Conservation (phyloP, 1,140 invertebrate species). For the Leptinotarsa undecemlineata region DNA sequence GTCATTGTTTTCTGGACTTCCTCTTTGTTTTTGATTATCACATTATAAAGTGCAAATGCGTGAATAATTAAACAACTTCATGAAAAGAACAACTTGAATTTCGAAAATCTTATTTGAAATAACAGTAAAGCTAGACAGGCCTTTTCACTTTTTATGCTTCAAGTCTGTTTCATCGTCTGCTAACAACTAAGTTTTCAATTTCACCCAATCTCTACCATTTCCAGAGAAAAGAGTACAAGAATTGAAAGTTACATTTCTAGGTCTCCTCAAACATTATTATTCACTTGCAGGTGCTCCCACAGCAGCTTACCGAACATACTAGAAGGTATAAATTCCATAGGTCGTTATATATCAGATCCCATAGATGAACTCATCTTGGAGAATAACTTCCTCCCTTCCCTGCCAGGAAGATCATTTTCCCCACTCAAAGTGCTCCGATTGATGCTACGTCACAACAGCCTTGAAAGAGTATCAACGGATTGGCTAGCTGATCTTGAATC, state of each 20-base stretch:
- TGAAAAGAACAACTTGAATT: no score
- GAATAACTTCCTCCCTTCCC: slow-evolving; percentile 79
- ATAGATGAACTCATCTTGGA: slow-evolving; percentile 85
- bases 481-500: slow-evolving; percentile 79
- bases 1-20: no score
- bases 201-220: not conserved
- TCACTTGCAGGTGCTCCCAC: slow-evolving; percentile 75
- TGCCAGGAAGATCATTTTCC: slow-evolving; percentile 78
- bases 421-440: slow-evolving; percentile 73
- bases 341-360: slow-evolving; percentile 67
- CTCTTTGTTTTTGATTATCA: no score
- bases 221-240: no score
- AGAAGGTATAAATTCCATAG: slow-evolving; percentile 72
- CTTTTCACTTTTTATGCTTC: no score
- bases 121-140: no score
- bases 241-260: not conserved
- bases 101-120: no score
- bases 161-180: no score
- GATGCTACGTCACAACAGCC: slow-evolving; percentile 80
- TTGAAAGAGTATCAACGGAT: slow-evolving; percentile 78
- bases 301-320: slow-evolving; percentile 77
- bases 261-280: not conserved
- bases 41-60: no score
- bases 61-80: no score
- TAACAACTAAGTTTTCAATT: not conserved